Conservation (phyloP, 2,113 vertebrate species). For the Lasiurus borealis region DNA sequence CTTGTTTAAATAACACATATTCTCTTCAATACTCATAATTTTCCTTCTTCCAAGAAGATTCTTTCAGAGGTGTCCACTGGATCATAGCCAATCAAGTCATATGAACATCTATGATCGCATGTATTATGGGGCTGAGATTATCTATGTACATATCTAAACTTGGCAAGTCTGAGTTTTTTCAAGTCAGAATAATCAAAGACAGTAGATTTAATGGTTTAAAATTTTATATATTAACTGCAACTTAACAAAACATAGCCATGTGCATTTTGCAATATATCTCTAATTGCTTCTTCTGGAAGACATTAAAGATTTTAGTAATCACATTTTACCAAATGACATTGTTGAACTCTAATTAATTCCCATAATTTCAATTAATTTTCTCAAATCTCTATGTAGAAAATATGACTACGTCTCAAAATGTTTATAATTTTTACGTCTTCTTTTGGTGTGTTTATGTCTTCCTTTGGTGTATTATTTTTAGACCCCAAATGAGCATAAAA, state of each 20-base stretch:
- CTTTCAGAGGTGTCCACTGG: neutral
- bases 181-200: neutral
- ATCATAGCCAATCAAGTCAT: neutral
- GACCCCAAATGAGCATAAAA: neutral
- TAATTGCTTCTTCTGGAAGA: neutral
- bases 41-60: neutral
- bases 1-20: neutral
- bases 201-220: neutral
- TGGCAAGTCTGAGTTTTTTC: neutral
- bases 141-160: neutral
- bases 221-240: neutral
- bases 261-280: neutral
- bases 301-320: neutral
- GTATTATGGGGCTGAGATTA: neutral
- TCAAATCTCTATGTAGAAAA: neutral
- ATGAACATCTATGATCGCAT: neutral
- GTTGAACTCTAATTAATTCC: neutral
- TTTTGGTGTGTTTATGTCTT: too few relatives aligned
- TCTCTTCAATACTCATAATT: neutral
- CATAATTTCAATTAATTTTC: neutral
- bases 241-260: neutral
- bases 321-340: neutral
- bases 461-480: neutral
- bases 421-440: neutral
- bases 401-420: neutral